These are phyloP conservation scores for Myotis lucifugus DNA, from an alignment of 2,113 vertebrate species.

Conservation along the genomic window DNA sequence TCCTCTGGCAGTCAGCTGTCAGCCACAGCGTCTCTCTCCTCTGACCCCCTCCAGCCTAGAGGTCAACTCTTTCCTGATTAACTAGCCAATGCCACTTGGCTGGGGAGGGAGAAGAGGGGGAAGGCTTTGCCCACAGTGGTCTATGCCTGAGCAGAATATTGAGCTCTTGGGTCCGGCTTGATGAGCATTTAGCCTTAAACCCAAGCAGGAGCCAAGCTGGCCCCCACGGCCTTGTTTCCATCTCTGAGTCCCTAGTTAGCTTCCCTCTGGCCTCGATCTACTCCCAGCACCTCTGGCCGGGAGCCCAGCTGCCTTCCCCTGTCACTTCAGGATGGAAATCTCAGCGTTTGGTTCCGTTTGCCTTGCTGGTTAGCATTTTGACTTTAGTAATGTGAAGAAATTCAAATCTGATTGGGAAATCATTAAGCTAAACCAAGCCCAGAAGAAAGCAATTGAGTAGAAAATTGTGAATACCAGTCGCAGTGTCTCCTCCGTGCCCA, in stretches of 20 bases:
- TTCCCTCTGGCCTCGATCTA: not conserved
- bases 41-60: not conserved
- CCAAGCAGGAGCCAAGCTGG: not conserved
- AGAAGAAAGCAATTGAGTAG: conserved; percentile 53
- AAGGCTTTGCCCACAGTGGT: not conserved
- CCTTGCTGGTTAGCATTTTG: conserved; percentile 63
- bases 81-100: not conserved
- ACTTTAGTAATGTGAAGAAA: conserved; percentile 63
- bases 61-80: not conserved
- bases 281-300: not conserved
- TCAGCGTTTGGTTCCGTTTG: not conserved
- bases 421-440: conserved; percentile 58
- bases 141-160: not conserved
- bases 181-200: not conserved
- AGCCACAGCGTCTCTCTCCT: not conserved
- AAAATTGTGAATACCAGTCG: conserved; percentile 25
- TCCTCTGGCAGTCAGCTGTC: not conserved
- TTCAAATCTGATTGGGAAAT: conserved; percentile 67
- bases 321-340: not conserved
- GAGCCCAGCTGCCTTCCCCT: not conserved
- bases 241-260: not conserved
- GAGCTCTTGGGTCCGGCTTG: not conserved
- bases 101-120: not conserved
- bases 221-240: not conserved
- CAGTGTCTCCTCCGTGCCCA: not conserved